These are phyloP conservation scores for Pluvianellus socialis DNA, from an alignment of 2,113 vertebrate genomes.

Conservation along the genomic window DNA sequence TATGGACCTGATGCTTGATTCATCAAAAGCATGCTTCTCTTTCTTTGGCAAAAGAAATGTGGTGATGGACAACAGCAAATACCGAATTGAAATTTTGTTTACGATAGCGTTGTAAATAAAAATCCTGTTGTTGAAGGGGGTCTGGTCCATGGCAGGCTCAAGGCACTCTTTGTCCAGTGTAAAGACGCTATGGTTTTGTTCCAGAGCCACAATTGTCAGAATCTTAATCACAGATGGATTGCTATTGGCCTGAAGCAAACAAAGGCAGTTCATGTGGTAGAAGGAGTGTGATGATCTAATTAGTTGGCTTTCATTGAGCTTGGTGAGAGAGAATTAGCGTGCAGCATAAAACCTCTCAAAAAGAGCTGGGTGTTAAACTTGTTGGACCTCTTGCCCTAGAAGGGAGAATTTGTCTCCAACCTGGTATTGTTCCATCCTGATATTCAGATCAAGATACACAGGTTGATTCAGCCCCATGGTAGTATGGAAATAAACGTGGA, in stretches of 20 bases:
- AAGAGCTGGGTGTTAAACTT: background rate
- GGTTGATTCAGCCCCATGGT: background rate
- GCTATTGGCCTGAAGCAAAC: slow-evolving; percentile 27
- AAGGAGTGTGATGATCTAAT: slow-evolving; percentile 33
- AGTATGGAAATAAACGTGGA: background rate
- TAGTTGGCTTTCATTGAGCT: background rate
- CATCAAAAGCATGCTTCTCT: background rate
- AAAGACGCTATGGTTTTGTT: background rate
- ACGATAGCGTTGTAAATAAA: background rate
- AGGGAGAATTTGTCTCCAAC: background rate
- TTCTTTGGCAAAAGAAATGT: background rate
- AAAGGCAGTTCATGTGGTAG: background rate
- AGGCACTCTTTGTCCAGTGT: background rate
- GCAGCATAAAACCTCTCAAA: background rate
- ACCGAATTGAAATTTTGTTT: background rate
- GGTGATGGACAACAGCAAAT: background rate
- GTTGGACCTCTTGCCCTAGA: background rate
- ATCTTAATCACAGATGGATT: background rate
- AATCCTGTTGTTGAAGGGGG: background rate
- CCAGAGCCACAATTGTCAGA: background rate
- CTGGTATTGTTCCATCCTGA: background rate
- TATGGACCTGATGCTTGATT: background rate
- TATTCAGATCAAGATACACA: background rate
- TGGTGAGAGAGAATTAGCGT: background rate
- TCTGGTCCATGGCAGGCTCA: background rate